phyloP scores from a whole-genome alignment of 2,888 invertebrate species.

The Formica aserva region DNA sequence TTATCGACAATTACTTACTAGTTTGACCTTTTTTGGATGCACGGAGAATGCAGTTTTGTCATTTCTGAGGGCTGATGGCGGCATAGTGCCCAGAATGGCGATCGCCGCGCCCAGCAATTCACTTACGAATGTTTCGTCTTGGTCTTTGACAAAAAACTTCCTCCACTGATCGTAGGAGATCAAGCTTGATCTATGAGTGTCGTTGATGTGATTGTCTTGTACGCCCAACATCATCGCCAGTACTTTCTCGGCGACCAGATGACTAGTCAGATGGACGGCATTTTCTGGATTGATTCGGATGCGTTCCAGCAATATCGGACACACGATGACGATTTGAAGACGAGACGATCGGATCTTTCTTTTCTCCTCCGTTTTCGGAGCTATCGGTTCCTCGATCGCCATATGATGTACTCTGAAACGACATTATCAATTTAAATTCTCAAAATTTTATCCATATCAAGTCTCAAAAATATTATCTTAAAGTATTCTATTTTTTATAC shows the following conservation, averaged over 20 bases:
- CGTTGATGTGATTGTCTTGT: conserved; percentile 90
- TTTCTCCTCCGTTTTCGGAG: conserved; percentile 87
- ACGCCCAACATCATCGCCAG: conserved; percentile 94
- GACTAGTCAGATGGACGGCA: conserved; percentile 87
- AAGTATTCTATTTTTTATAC: conserved; percentile 29
- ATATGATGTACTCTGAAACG: conserved; percentile 90
- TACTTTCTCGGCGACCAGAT: conserved; percentile 91
- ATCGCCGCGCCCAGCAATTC: conserved; percentile 94
- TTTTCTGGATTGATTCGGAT: conserved; percentile 87
- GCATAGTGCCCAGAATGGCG: conserved; percentile 89
- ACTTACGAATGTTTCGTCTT: conserved; percentile 94
- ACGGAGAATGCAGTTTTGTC: conserved; percentile 91
- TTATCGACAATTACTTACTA: conserved; percentile 87
- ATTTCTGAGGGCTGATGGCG: conserved; percentile 78
- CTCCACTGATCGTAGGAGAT: conserved; percentile 93
- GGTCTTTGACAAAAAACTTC: conserved; percentile 92
- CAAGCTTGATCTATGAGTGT: conserved; percentile 90
- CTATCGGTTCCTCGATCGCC: conserved; percentile 90
- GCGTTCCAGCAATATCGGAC: conserved; percentile 91
- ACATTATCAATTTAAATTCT: background rate
- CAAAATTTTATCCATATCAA: background rate
- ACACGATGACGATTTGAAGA: conserved; percentile 93
- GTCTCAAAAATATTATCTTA: background rate
- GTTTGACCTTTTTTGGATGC: conserved; percentile 92
- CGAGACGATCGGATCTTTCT: conserved; percentile 88